Percentiles rank a stretch among this genome's conserved stretches.
phyloP scores from a whole-genome alignment of 2,113 vertebrate species.

The Formicarius rufipectus region DNA sequence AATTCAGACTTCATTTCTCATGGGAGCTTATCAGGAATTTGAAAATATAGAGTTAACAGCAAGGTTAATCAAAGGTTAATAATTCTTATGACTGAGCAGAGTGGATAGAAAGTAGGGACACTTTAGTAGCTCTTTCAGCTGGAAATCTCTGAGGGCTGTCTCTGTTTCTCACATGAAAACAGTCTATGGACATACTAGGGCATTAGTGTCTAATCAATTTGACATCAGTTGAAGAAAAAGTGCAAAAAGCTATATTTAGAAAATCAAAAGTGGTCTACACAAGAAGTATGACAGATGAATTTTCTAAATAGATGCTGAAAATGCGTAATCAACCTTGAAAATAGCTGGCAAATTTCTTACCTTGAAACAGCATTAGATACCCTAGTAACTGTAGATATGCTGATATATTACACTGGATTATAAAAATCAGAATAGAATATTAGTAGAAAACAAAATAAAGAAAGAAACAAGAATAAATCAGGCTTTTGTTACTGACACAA shows the following conservation, averaged over 20 bases:
- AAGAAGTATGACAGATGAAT: background rate
- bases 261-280: background rate
- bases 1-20: background rate
- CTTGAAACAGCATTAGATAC: background rate
- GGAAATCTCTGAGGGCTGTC: background rate
- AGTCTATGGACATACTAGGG: background rate
- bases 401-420: background rate
- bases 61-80: background rate
- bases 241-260: constrained; percentile 12
- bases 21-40: background rate
- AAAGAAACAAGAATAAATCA: background rate
- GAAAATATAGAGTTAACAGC: constrained; percentile 1
- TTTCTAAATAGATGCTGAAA: background rate
- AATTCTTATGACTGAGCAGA: background rate
- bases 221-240: background rate
- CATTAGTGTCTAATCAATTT: constrained; percentile 11
- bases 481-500: background rate
- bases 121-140: background rate
- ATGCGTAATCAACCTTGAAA: background rate
- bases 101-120: background rate
- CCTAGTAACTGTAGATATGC: background rate
- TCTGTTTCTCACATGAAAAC: background rate
- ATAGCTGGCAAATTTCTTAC: background rate
- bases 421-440: background rate
- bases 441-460: background rate